Evolutionary conservation across 2,888 invertebrate species (phyloP), one percentile per base, ranked within the genome.

Genomic region (Mimachlamys varia): DNA sequence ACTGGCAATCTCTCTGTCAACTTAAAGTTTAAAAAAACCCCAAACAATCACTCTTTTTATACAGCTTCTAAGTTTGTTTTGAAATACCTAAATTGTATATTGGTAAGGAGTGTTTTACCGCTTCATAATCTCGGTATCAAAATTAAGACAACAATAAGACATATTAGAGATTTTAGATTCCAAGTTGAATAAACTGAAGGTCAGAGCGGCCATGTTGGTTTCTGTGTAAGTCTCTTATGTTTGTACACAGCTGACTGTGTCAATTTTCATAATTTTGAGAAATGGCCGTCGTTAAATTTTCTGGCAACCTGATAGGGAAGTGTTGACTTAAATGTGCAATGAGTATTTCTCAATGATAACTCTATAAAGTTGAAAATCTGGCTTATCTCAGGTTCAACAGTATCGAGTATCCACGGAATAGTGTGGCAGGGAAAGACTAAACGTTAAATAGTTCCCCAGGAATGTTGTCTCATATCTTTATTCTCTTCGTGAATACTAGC

Each of bases 261-360:
- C 76, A 76, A 76, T 76, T 76, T 76, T 76, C 76, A 76, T 76
- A 76, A 76, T 76, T 76, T 76, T 76, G 76, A 76, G 76, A 76
- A 76, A 76, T 76, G 76, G 76, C 76, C 76, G 33, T 76, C 76
- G 76, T 76, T 76, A 76, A 76, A 76, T 22, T 76, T 76, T 76
- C 76, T 76, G 76, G 76, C 76, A 76, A 76, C 76, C 27, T 12
- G 76, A 76, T 27, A 76, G 27, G 22, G 76, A 76, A 76, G 76
- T 76, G 76, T 76, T 76, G 76, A 76, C 76, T 76, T 76, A 27
- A 76, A 76, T 33, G 76, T 76, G 76, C 76, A 76, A 76, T 76
- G 33, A 76, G 76, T 3, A 27, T 27, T 76, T 76, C 33, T 33
- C 33, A 15, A 76, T 76, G 76, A 76, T 76, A 76, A 33, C 76